Evolutionary conservation across 1,140 invertebrate species (phyloP).

Genomic region (Drosophila mojavensis): DNA sequence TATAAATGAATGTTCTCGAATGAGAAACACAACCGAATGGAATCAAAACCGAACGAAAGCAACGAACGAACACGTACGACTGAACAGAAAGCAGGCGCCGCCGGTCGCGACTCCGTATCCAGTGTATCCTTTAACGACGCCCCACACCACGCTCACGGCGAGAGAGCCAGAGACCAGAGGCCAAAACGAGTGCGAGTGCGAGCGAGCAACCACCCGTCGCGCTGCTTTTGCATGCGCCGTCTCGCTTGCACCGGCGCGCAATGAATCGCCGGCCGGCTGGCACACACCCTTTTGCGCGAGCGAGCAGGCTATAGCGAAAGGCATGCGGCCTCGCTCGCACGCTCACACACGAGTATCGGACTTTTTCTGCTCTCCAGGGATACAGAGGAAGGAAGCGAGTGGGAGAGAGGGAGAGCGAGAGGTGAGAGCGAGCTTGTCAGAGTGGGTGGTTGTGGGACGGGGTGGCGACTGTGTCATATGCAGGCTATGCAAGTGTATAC

Average conservation of each 20-base stretch:
- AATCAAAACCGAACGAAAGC: slow-evolving; percentile 84
- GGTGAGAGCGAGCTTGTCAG: background rate
- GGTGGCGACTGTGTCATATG: slow-evolving; percentile 1
- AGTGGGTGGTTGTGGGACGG: slow-evolving; percentile 10
- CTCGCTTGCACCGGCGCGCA: slow-evolving; percentile 16
- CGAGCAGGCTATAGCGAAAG: slow-evolving; percentile 9
- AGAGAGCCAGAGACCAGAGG: background rate
- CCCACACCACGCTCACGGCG: background rate
- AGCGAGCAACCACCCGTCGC: slow-evolving; percentile 2
- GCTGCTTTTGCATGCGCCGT: slow-evolving; percentile 2
- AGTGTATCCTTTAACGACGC: slow-evolving; percentile 15
- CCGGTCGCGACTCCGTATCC: slow-evolving; percentile 15
- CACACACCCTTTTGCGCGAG: slow-evolving; percentile 68
- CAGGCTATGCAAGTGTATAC: slow-evolving; percentile 3
- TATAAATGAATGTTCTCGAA: slow-evolving; percentile 84
- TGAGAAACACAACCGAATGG: slow-evolving; percentile 81
- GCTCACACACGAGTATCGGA: background rate
- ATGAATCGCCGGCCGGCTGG: slow-evolving; percentile 44
- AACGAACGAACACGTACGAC: slow-evolving; percentile 84
- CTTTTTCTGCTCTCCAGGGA: slow-evolving; percentile 3
- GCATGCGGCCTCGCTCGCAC: background rate
- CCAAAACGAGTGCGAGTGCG: background rate
- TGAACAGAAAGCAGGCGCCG: slow-evolving; percentile 60
- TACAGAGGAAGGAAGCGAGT: slow-evolving; percentile 1
- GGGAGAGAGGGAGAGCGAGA: background rate